phyloP scores from a whole-genome alignment of 2,797 vertebrate genomes.

The Florisuga fusca region DNA sequence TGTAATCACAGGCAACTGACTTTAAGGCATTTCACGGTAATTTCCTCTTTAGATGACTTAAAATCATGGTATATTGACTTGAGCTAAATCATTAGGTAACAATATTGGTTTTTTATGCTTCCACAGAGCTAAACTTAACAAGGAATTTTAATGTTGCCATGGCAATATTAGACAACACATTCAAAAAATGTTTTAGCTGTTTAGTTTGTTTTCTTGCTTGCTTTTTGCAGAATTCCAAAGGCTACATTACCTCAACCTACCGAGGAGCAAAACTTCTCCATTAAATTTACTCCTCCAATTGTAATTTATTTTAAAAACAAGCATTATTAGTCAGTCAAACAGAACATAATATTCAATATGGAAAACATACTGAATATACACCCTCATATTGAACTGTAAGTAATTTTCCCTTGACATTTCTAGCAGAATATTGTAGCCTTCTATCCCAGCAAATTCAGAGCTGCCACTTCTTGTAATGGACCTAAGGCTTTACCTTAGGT shows the following conservation, averaged over 20 bases:
- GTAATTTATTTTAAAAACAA: not conserved
- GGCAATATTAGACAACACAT: slow-evolving; percentile 1
- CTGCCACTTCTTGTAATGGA: not conserved
- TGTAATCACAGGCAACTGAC: not conserved
- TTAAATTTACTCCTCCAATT: not conserved
- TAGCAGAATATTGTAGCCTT: not conserved
- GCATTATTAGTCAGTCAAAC: slow-evolving; percentile 4
- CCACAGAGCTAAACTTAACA: not conserved
- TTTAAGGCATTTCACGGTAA: not conserved
- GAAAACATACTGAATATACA: not conserved
- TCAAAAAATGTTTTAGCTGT: not conserved
- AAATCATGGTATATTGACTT: not conserved
- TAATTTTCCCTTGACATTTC: not conserved
- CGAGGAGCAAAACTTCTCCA: not conserved
- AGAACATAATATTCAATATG: not conserved
- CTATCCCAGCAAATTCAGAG: not conserved
- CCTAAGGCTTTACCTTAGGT: not conserved
- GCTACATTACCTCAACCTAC: not conserved
- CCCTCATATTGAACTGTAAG: not conserved
- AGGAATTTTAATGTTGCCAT: slow-evolving; percentile 7
- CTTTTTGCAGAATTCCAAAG: slow-evolving; percentile 13
- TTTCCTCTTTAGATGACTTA: not conserved
- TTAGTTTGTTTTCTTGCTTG: slow-evolving; percentile 4
- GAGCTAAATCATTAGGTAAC: slow-evolving; percentile 15
- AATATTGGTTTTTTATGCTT: not conserved